A percentile compares a stretch with the other conserved stretches of the same genome.
These are phyloP conservation scores for Cheumatopsyche charites DNA, from an alignment of 1,140 invertebrate genomes.

Conservation along the genomic window DNA sequence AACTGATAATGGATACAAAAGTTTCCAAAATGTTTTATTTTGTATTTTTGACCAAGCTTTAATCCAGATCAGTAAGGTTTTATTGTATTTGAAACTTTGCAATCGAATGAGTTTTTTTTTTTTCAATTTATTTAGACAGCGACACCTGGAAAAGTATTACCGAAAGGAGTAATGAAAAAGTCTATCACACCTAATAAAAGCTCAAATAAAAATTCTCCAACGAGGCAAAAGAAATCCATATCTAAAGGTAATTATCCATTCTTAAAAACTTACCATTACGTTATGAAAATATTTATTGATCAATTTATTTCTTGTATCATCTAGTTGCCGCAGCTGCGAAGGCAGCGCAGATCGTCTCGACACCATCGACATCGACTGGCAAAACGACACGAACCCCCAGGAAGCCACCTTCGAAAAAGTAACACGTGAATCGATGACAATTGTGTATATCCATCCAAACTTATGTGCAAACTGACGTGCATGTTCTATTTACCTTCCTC, in stretches of 20 bases:
- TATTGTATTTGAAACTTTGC: too few species aligned
- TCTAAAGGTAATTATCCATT: conserved; percentile 51
- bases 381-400: conserved; percentile 58
- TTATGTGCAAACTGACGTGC: conserved; percentile 25
- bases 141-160: conserved; percentile 30
- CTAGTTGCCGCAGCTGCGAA: conserved; percentile 48
- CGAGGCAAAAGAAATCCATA: conserved; percentile 50
- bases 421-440: conserved; percentile 41
- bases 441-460: conserved; percentile 36
- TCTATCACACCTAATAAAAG: conserved; percentile 3
- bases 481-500: conserved; percentile 2
- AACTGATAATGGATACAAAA: too few species aligned
- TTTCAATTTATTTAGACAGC: conserved; percentile 43
- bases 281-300: neutral
- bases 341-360: conserved; percentile 54
- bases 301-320: conserved; percentile 4
- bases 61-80: too few species aligned
- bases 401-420: conserved; percentile 58
- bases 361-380: conserved; percentile 59
- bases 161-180: conserved; percentile 9
- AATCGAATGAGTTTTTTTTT: conserved; percentile 20
- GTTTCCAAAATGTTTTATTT: too few species aligned
- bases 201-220: conserved; percentile 44
- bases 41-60: too few species aligned
- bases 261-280: neutral